Base-by-base conservation (phyloP, 2,113 vertebrate species). In the Pterophyllum scalare region DNA sequence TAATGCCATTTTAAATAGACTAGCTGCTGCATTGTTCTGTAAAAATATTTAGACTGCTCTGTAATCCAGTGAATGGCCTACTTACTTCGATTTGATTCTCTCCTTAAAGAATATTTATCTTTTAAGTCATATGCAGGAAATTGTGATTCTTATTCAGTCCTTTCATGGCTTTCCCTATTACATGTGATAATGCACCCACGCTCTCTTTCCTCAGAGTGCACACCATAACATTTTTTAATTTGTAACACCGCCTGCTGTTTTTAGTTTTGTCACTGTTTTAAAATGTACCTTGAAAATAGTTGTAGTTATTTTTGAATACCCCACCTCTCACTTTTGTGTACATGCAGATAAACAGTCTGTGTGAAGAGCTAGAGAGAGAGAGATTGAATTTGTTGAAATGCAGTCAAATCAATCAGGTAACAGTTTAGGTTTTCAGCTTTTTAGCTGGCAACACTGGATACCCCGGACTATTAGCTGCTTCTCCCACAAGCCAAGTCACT, bases 31-130 rank as follows among this genome's bases (percentile, higher is more conserved):
- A n/a, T 75, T 65, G 58, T 22, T 59, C 24, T 70, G 56, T 26
- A 3, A 35, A 80, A 52, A 59, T 81, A 33, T 72, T 72, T 49
- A 19, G 52, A 43, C 43, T 13, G 43, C 4, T 2, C 46, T 7
- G 17, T 64, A 43, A 64, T 46, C n/a, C 58, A 75, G 7, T 61
- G 60, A 80, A n/a, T 82, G 85, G 74, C 80, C 80, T 54, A 74
- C 28, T 85, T 78, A 57, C 64, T 77, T 78, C 35, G 75, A 43
- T 75, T 76, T 49, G 7, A 75, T 54, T n/a, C 3, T 12, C 20
- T 54, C n/a, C 58, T 75, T 49, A 60, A 79, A 65, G n/a, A 65
- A 35, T 31, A 24, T 70, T 31, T 54, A 31, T 54, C 46, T 33
- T 54, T 54, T 33, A 72, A n/a, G 67, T 72, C 46, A 0, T 33